phyloP scores from a whole-genome alignment of 2,113 vertebrate genomes.

The Melanocharis versteri region DNA sequence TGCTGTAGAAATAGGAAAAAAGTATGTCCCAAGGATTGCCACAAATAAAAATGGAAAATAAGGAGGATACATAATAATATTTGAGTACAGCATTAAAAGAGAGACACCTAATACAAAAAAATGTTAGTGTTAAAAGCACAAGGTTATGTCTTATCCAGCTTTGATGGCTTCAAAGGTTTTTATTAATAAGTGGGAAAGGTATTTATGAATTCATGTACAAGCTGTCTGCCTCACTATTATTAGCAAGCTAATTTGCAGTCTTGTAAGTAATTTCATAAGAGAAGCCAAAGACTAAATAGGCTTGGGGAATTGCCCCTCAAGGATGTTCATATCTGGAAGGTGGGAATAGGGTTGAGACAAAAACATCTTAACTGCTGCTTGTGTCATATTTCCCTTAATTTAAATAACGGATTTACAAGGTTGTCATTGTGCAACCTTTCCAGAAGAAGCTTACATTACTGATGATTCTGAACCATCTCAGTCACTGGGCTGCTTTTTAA shows the following conservation, averaged over 20 bases:
- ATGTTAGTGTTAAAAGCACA: background rate
- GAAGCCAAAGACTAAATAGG: background rate
- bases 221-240: background rate
- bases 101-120: background rate
- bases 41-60: background rate
- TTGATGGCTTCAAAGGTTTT: background rate
- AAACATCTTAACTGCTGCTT: background rate
- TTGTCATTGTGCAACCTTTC: background rate
- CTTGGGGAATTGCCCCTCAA: background rate
- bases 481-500: background rate
- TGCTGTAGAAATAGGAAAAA: background rate
- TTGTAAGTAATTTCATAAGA: background rate
- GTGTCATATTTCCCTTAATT: background rate
- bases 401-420: background rate
- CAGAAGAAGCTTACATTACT: background rate
- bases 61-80: background rate
- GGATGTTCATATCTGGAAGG: background rate
- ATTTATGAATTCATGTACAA: background rate
- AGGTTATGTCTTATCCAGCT: background rate
- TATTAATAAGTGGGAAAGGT: background rate
- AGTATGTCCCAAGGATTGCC: background rate
- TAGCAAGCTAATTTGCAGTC: background rate
- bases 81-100: background rate
- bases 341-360: background rate
- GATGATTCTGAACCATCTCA: background rate